Evolutionary conservation across 2,888 invertebrate species (phyloP), one percentile per base, ranked within the genome.

Genomic region (Parapristionchus giblindavisi): DNA sequence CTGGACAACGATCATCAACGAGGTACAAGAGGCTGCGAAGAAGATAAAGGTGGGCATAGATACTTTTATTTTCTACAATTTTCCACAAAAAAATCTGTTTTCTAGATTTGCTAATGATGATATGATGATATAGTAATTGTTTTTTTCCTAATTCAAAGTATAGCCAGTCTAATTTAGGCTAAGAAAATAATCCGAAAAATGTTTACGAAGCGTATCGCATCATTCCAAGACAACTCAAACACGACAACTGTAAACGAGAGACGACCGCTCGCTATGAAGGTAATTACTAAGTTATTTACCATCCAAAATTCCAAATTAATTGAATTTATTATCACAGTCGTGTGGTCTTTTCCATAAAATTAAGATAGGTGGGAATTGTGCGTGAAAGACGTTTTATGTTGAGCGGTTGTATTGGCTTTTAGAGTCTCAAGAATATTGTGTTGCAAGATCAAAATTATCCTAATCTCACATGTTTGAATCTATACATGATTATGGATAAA

Each of bases 231-330:
- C 1, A 66, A 38, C 38, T 36, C 24, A 21, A 29, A 40, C 40
- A 63, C 8, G 65, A 75, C n/a, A 17, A 21, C 14, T 6, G 17
- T 73, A 17, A 61, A 48, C 48, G 48, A 40, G 24, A 29, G 51
- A 48, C 24, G 73, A 43, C 73, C 73, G 11, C 73, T 73, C 11
- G 73, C 73, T 11, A 73, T 73, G 73, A 73, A 75, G 74, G 71
- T 70, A 6, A 56, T 56, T 56, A 48, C 21, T 48, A 21, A 17
- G 24, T 27, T 63, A 34, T 17, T 11, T 17, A 63, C 14, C 34
- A 6, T 36, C 34, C 38, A 63, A 11, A 34, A 11, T 32, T 29
- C 27, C 32, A 24, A 34, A 17, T 14, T 63, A 8, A 63, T 63
- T 14, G 38, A 11, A 32, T 32, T 63, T n/a, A n/a, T n/a, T n/a